phyloP scores from a whole-genome alignment of 2,797 vertebrate genomes.

The Dicrostonyx torquatus region DNA sequence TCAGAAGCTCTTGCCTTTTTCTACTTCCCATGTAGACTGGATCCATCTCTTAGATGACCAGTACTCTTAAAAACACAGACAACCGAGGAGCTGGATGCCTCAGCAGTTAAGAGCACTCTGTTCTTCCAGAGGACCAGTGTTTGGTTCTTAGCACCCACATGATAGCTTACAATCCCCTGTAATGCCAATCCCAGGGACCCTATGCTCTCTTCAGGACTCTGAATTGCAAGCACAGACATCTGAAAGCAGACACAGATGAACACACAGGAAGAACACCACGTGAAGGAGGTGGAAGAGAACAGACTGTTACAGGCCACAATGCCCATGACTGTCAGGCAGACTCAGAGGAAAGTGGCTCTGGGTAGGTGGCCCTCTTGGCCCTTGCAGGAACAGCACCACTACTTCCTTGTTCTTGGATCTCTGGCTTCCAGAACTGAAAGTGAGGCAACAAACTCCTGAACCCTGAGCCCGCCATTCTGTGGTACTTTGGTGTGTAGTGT shows the following conservation, averaged over 20 bases:
- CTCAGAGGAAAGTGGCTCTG: not conserved
- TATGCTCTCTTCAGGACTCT: not conserved
- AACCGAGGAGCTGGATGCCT: not conserved
- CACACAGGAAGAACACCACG: rapidly evolving
- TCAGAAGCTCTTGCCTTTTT: no score
- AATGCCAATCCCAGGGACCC: not conserved
- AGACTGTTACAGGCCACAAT: not conserved
- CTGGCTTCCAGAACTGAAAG: not conserved
- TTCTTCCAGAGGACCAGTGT: not conserved
- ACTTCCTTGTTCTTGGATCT: no score
- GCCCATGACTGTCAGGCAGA: not conserved
- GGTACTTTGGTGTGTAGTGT: not conserved
- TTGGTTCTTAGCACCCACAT: not conserved
- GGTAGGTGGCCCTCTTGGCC: not conserved
- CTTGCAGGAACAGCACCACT: not conserved
- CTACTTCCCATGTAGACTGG: no score
- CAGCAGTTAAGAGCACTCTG: not conserved
- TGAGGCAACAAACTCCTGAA: not conserved
- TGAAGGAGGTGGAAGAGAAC: not conserved
- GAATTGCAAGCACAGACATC: not conserved
- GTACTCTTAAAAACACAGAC: not conserved
- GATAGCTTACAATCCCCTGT: not conserved
- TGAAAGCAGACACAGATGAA: not conserved
- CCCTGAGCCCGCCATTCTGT: not conserved
- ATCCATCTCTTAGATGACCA: not conserved